phyloP scores from a whole-genome alignment of 2,113 vertebrate species.

The Origma solitaria region DNA sequence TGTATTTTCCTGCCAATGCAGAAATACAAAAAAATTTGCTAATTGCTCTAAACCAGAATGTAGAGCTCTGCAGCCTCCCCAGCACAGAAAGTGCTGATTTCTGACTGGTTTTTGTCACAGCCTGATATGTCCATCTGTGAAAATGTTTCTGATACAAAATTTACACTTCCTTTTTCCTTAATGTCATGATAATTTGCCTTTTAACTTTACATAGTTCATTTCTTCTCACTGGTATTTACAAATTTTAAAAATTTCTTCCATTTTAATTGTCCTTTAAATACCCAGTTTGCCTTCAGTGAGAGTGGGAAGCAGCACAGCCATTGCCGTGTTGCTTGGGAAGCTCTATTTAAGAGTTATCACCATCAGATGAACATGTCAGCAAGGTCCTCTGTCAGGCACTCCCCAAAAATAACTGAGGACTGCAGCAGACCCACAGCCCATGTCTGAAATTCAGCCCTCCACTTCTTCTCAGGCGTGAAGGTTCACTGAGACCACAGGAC shows the following conservation, averaged over 20 bases:
- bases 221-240: not conserved
- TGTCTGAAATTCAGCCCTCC: not conserved
- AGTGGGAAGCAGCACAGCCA: not conserved
- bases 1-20: not conserved
- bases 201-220: not conserved
- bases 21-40: not conserved
- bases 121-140: not conserved
- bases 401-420: not conserved
- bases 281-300: not conserved
- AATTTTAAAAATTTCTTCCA: not conserved
- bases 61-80: not conserved
- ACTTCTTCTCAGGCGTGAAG: not conserved
- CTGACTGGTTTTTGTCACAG: not conserved
- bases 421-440: not conserved
- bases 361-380: not conserved
- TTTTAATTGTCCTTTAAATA: not conserved
- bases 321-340: slow-evolving; percentile 7
- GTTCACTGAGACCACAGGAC: not conserved
- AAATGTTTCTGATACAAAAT: not conserved
- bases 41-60: not conserved
- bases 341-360: not conserved
- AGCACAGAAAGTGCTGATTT: not conserved
- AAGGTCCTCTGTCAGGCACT: not conserved
- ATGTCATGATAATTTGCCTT: not conserved
- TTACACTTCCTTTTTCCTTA: not conserved